Base-by-base conservation (phyloP, 2,888 invertebrate genomes). In the Drosophila affinis region DNA sequence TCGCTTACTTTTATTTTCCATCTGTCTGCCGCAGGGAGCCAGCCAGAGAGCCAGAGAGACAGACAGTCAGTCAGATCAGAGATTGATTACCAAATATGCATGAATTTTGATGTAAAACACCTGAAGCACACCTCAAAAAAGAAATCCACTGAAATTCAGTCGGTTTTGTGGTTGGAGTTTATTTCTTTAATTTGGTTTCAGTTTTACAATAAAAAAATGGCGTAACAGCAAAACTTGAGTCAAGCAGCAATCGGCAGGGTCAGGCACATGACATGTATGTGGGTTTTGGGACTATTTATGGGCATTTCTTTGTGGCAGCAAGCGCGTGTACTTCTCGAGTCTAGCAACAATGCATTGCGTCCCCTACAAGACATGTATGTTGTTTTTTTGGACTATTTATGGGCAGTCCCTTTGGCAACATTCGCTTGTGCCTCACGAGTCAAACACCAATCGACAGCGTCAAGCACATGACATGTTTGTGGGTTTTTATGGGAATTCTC, bases 41-140 rank as follows among this genome's bases (percentile, higher is more conserved):
- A 49, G 48, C 3, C 18, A 34, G 27, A 7, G 32, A 49, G 48
- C 3, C 18, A 34, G 27, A 7, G 32, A 3, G 18, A 18, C 7
- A 7, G 27, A 0, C 4, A 49, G 48, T 1, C 29, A 34, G 44
- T n/a, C 56, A 9, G 29, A 9, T 34, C 34, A 68, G 67, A 68
- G 67, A 67, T 67, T 67, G 67, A 67, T 67, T 67, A 67, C 57
- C n/a, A 68, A 67, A 57, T 68, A 67, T 67, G 67, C 45, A 67
- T 67, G 67, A 57, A 67, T 67, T 67, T 67, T 67, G 68, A 67
- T 67, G 67, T 57, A 57, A 44, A 49, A 21, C 49, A 49, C 32
- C 44, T 56, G 67, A 6, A 39, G 39, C 39, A 7, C 1, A 6
- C 39, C 3, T 21, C 3, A n/a, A 39, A 34, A 10, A 34, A 14